Evolutionary conservation across 2,113 vertebrate species (phyloP).

Genomic region (Zosterops borbonicus): DNA sequence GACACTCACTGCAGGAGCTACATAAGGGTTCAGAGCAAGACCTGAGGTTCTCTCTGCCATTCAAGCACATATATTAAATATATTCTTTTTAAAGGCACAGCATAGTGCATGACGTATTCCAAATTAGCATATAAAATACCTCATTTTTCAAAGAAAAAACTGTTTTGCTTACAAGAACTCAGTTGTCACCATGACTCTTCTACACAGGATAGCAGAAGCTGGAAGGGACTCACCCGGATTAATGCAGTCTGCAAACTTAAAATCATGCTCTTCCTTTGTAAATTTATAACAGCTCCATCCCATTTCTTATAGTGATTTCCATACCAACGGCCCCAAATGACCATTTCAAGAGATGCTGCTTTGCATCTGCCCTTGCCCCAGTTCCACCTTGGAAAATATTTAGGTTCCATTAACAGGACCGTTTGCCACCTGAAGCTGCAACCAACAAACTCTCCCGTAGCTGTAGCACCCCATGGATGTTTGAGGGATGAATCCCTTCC

Average conservation of each 20-base stretch:
- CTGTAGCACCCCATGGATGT: background rate
- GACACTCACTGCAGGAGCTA: background rate
- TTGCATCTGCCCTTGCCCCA: rapidly evolving
- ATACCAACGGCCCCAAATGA: background rate
- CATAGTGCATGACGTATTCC: background rate
- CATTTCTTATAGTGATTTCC: background rate
- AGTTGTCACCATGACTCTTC: background rate
- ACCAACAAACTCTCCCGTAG: background rate
- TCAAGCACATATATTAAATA: background rate
- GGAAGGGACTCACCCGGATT: background rate
- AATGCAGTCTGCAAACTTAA: background rate
- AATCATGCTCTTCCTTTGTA: background rate
- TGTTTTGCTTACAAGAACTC: background rate
- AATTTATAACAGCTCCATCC: rapidly evolving
- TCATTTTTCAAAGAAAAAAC: background rate
- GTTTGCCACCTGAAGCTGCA: background rate
- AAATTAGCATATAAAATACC: background rate
- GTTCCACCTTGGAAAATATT: rapidly evolving
- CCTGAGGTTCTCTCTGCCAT: background rate
- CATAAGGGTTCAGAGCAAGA: background rate
- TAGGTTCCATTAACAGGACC: background rate
- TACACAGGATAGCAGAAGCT: background rate
- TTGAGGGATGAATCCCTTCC: background rate
- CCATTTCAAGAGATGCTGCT: background rate
- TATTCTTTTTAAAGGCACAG: background rate